These are phyloP conservation scores for Meda fulgida DNA, from an alignment of 2,797 vertebrate genomes.

Conservation along the genomic window DNA sequence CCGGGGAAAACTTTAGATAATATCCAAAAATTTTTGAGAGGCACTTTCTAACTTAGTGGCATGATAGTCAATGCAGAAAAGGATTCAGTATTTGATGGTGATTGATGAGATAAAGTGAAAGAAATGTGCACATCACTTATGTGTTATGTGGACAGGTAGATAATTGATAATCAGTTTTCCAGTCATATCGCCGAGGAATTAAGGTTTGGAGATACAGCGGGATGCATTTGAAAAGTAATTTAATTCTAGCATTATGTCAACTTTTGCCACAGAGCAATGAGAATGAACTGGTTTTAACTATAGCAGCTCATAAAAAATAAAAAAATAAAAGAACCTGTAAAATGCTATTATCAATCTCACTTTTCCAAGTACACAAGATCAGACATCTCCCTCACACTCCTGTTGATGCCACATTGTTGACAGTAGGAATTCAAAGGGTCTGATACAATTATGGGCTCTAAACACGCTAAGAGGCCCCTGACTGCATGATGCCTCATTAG, in stretches of 20 bases:
- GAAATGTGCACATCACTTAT: constrained; percentile 30
- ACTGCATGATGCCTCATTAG: constrained; percentile 58
- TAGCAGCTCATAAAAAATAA: constrained; percentile 17
- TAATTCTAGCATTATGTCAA: constrained; percentile 20
- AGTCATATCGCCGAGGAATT: background rate
- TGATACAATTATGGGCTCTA: constrained; percentile 56
- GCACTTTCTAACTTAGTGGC: constrained; percentile 18
- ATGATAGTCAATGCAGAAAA: background rate
- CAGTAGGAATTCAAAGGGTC: constrained; percentile 30
- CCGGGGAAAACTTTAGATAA: background rate
- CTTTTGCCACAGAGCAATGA: constrained; percentile 35
- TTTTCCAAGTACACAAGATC: background rate
- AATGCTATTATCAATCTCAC: constrained; percentile 41
- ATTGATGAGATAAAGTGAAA: constrained; percentile 20
- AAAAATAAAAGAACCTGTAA: constrained; percentile 39
- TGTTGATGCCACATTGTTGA: background rate
- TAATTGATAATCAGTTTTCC: constrained; percentile 38
- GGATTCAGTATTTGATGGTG: constrained; percentile 6
- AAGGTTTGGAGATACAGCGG: background rate
- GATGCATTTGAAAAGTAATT: constrained; percentile 41
- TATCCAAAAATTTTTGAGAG: constrained; percentile 20
- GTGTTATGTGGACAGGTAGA: constrained; percentile 21
- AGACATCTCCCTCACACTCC: background rate
- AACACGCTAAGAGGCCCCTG: constrained; percentile 52
- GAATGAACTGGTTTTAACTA: constrained; percentile 49